Percentiles rank a stretch among this genome's conserved stretches.
These are phyloP conservation scores for Samia ricini DNA, from an alignment of 1,140 invertebrate species.

Conservation along the genomic window DNA sequence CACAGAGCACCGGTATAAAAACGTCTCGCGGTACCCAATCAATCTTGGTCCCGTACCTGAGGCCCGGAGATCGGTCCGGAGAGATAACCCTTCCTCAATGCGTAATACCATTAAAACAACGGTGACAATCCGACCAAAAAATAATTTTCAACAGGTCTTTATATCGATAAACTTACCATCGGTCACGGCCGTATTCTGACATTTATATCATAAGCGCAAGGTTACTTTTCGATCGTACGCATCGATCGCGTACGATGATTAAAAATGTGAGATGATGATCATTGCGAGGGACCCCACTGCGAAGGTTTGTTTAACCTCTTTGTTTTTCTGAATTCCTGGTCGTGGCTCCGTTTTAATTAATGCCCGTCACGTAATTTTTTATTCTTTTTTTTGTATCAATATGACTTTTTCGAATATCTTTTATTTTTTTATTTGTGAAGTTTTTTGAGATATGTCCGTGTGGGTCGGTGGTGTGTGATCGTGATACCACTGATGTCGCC, in stretches of 20 bases:
- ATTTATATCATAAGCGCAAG: slow-evolving; percentile 24
- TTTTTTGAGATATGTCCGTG: slow-evolving; percentile 74
- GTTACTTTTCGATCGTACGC: slow-evolving; percentile 36
- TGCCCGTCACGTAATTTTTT: slow-evolving; percentile 76
- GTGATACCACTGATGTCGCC: slow-evolving; percentile 67
- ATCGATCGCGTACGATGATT: slow-evolving; percentile 62
- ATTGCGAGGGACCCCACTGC: slow-evolving; percentile 73
- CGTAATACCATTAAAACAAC: slow-evolving; percentile 77
- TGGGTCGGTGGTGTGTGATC: slow-evolving; percentile 60
- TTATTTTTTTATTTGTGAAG: slow-evolving; percentile 36
- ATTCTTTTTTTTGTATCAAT: slow-evolving; percentile 51
- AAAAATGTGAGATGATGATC: slow-evolving; percentile 76
- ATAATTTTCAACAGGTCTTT: slow-evolving; percentile 68
- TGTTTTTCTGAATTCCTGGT: slow-evolving; percentile 72
- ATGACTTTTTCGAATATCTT: slow-evolving; percentile 30
- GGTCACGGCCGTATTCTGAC: slow-evolving; percentile 14
- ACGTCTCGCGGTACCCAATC: slow-evolving; percentile 65
- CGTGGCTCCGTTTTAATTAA: slow-evolving; percentile 76
- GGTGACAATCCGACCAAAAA: slow-evolving; percentile 75
- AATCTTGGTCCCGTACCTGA: slow-evolving; percentile 68
- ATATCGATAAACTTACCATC: slow-evolving; percentile 26
- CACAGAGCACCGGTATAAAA: slow-evolving; percentile 63
- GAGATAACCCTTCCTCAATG: slow-evolving; percentile 74
- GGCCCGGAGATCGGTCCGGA: slow-evolving; percentile 58
- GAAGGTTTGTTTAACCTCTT: slow-evolving; percentile 74